These are phyloP conservation scores for Fragum whitleyi DNA, from an alignment of 2,888 invertebrate species.

Conservation along the genomic window DNA sequence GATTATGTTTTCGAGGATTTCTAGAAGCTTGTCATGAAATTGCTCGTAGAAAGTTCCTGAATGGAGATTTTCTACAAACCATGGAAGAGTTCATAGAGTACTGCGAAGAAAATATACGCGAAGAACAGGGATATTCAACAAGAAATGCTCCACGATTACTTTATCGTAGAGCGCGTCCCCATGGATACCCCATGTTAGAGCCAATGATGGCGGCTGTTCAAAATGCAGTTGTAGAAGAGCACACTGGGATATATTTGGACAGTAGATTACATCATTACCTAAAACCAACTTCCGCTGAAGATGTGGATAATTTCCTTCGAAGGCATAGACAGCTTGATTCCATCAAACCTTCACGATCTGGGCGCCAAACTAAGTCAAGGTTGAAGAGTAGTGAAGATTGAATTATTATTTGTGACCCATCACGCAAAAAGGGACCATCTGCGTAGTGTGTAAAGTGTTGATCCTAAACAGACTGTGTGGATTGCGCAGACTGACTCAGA, in stretches of 20 bases:
- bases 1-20: constrained; percentile 82
- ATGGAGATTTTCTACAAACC: constrained; percentile 66
- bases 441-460: too few relatives aligned
- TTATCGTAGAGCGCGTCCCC: constrained; percentile 57
- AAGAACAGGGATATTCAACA: constrained; percentile 60
- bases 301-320: constrained; percentile 65
- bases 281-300: constrained; percentile 64
- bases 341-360: constrained; percentile 25
- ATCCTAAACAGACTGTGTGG: too few relatives aligned
- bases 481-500: too few relatives aligned
- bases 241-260: constrained; percentile 48
- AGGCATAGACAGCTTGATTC: constrained; percentile 48
- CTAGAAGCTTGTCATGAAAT: constrained; percentile 82
- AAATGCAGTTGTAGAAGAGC: constrained; percentile 56
- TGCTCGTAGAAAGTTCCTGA: constrained; percentile 75
- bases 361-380: constrained; percentile 26
- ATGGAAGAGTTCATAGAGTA: constrained; percentile 76
- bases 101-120: constrained; percentile 74
- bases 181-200: constrained; percentile 59
- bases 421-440: too few relatives aligned
- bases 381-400: constrained; percentile 39
- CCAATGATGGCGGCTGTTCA: constrained; percentile 43
- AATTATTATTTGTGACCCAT: too few relatives aligned
- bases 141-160: constrained; percentile 61
- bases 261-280: constrained; percentile 39